phyloP scores from a whole-genome alignment of 2,797 vertebrate species.

The Rhinophrynus dorsalis region DNA sequence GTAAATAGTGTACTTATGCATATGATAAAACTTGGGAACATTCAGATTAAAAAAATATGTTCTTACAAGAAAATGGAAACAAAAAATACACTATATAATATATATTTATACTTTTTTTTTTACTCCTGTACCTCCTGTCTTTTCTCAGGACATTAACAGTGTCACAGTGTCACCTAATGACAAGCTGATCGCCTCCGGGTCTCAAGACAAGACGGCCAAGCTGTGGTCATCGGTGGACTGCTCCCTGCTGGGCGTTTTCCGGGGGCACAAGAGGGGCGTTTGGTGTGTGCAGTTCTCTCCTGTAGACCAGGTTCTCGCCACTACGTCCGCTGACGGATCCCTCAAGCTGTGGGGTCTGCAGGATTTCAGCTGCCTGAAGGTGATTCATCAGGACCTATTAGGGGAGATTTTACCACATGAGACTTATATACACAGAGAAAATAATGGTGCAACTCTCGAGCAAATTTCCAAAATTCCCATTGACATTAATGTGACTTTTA shows the following conservation, averaged over 20 bases:
- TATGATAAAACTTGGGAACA: too few species aligned
- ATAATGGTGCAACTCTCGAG: too few species aligned
- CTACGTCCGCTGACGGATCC: constrained; percentile 88
- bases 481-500: too few species aligned
- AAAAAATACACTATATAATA: background rate
- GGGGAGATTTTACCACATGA: too few species aligned
- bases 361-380: constrained; percentile 95
- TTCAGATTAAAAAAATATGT: too few species aligned
- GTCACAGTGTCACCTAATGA: constrained; percentile 90
- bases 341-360: constrained; percentile 89
- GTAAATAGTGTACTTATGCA: too few species aligned
- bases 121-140: background rate
- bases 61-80: too few species aligned
- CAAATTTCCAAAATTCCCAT: too few species aligned
- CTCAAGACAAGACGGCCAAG: constrained; percentile 91
- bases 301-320: constrained; percentile 87
- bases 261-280: constrained; percentile 86
- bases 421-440: too few species aligned
- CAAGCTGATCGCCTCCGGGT: constrained; percentile 89
- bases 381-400: too few species aligned
- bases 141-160: constrained; percentile 87
- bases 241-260: constrained; percentile 81
- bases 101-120: background rate
- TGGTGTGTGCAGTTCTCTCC: constrained; percentile 96
- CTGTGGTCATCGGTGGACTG: constrained; percentile 80